Base-by-base conservation (phyloP, 2,113 vertebrate species). In the Astatoreochromis straeleni region DNA sequence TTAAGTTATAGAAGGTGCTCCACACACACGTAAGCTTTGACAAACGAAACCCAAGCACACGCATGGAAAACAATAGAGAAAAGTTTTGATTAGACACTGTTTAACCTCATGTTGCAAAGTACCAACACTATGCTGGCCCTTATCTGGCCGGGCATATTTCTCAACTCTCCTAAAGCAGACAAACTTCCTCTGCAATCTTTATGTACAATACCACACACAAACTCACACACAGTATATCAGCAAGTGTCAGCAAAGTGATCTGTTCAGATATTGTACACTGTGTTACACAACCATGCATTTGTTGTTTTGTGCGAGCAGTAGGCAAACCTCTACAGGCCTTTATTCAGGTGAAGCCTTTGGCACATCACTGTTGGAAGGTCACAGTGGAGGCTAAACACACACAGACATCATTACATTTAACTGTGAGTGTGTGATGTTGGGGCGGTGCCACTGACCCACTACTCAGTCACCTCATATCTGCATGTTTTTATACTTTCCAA, bases 401-500 rank as follows among this genome's bases (percentile, higher is more conserved):
- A 16, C 4, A 9, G 14, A 70, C 7, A 2, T 60, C 24, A 78
- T 79, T 85, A 24, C 57, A 38, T 40, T 5, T 42, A 45, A 7
- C 60, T 29, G 81, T 4, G 49, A 9, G 57, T 6, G n/a, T 57
- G 57, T 70, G 26, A 21, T n/a, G 6, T 42, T 4, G 14, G 60
- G 29, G 47, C 6, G 12, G 14, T 47, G 7, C 42, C 82, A 57
- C 33, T 85, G 3, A 54, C 26, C 87, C 60, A 51, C 87, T 26
- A 29, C 35, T 81, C 33, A 7, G 29, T 88, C 51, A 14, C 47
- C 40, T 86, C 80, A 84, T 92, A 65, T 38, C 19, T 68, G 40
- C 65, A 55, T 91, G 83, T 83, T 93, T 86, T 89, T 87, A 82
- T 70, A 49, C 81, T 90, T 70, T 80, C 82, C 89, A 95, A 92